Percentiles rank a stretch among this genome's conserved stretches.
phyloP scores from a whole-genome alignment of 2,113 vertebrate species.

The Parus major region DNA sequence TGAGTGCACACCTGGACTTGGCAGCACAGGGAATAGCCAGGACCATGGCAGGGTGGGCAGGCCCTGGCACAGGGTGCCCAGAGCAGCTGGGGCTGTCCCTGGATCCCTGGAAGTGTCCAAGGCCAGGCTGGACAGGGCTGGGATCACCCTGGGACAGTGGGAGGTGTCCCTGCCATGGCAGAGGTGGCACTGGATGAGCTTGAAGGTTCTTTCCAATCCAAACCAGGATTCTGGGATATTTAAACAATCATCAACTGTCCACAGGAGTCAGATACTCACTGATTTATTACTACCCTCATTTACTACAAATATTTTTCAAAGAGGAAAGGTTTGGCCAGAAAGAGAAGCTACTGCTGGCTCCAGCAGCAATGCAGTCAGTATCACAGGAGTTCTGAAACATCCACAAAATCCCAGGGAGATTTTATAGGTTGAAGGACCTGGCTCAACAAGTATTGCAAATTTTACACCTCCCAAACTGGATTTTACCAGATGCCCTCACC shows the following conservation, averaged over 20 bases:
- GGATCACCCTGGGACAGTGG: not conserved
- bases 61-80: not conserved
- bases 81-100: not conserved
- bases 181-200: accelerated
- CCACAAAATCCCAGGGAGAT: not conserved
- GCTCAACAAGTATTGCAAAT: not conserved
- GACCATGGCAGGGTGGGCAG: accelerated
- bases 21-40: not conserved
- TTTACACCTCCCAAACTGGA: not conserved
- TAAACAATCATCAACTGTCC: not conserved
- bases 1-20: not conserved
- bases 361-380: not conserved
- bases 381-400: not conserved
- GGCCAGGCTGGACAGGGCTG: not conserved
- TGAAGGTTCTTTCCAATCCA: not conserved
- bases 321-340: not conserved
- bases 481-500: constrained; percentile 59
- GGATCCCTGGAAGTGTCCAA: not conserved
- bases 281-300: not conserved
- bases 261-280: not conserved
- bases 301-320: not conserved
- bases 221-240: not conserved
- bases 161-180: not conserved
- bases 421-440: not conserved
- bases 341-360: not conserved